These are phyloP conservation scores for Anthopleura sola DNA, from an alignment of 64 coral and sea anemone genomes.

Conservation along the genomic window DNA sequence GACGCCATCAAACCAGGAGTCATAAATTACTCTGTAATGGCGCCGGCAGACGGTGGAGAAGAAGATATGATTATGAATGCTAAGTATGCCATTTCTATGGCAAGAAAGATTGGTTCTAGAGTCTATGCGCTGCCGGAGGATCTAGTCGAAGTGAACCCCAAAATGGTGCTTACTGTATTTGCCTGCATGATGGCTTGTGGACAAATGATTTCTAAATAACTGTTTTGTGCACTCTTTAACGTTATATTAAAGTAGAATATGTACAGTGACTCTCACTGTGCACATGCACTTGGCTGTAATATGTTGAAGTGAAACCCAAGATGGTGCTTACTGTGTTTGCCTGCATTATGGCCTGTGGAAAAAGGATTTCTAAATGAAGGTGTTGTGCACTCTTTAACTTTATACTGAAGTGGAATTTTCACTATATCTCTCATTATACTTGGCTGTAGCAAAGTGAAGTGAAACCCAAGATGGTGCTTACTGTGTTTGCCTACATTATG, in stretches of 20 bases:
- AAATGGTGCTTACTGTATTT: constrained; percentile 98
- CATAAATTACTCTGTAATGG: constrained; percentile 61
- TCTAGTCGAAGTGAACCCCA: constrained; percentile 85
- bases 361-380: background rate
- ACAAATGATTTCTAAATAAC: background rate
- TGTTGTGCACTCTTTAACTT: too few relatives aligned
- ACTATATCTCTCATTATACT: too few relatives aligned
- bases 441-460: constrained; percentile 36
- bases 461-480: constrained; percentile 89
- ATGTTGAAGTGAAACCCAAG: constrained; percentile 76
- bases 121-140: constrained; percentile 94
- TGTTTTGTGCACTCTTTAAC: too few relatives aligned
- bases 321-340: constrained; percentile 98
- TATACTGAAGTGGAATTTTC: too few relatives aligned
- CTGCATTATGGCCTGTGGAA: constrained; percentile 5
- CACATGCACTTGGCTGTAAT: too few relatives aligned
- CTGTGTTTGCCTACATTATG: constrained; percentile 69
- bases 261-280: too few relatives aligned
- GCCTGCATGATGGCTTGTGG: constrained; percentile 30
- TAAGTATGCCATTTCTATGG: constrained; percentile 97
- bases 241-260: too few relatives aligned
- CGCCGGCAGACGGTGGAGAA: constrained; percentile 24
- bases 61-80: constrained; percentile 76
- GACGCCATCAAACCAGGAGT: constrained; percentile 81
- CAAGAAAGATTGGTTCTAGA: constrained; percentile 75